Conservation (phyloP, 2,888 invertebrate species). For the Elysia crispata region DNA sequence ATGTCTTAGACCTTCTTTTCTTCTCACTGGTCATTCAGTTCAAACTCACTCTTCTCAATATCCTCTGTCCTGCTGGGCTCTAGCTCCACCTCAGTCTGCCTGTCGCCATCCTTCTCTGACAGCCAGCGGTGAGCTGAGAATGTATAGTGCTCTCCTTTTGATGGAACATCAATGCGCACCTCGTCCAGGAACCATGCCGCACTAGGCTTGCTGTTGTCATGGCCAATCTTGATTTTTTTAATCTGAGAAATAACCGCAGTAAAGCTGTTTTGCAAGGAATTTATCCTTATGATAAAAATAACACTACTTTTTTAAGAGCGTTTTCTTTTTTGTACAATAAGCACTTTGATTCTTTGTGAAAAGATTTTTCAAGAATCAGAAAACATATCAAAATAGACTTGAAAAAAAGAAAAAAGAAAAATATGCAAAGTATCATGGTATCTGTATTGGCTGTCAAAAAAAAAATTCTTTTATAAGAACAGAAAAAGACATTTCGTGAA, state of each 20-base stretch:
- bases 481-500: no score
- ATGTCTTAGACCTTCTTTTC: no score
- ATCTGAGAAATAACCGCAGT: slow-evolving; percentile 61
- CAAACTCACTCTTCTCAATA: slow-evolving; percentile 73
- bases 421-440: no score
- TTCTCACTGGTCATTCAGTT: slow-evolving; percentile 39
- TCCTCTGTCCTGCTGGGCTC: slow-evolving; percentile 71
- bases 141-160: slow-evolving; percentile 73
- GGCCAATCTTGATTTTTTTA: slow-evolving; percentile 75
- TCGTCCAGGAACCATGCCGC: slow-evolving; percentile 77
- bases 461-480: no score
- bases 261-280: not conserved
- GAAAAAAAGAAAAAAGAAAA: no score
- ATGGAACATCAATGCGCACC: slow-evolving; percentile 74
- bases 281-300: not conserved
- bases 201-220: slow-evolving; percentile 72
- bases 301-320: not conserved
- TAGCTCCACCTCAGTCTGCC: slow-evolving; percentile 74
- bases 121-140: slow-evolving; percentile 77
- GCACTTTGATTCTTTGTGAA: no score
- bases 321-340: no score
- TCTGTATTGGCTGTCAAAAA: no score
- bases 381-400: no score
- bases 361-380: no score
- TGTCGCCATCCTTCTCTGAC: slow-evolving; percentile 74